Percentiles rank a stretch among this genome's conserved stretches.
Conservation (phyloP, 2,113 vertebrate species). For the Brachyhypopomus gauderio region DNA sequence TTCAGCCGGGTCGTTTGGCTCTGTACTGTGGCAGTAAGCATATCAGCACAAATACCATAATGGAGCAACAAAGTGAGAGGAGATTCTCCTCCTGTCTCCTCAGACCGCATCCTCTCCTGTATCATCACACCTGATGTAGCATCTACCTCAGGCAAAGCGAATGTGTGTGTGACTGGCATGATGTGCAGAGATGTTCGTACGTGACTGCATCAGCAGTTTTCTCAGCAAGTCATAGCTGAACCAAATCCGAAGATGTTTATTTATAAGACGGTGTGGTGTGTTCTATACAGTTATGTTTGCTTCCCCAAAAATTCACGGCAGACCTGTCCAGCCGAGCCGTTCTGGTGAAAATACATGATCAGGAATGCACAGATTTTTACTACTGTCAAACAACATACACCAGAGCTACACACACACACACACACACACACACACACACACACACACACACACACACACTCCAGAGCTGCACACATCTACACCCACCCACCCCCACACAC, state of each 20-base stretch:
- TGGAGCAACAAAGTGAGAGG: slow-evolving; percentile 48
- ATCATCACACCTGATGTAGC: slow-evolving; percentile 51
- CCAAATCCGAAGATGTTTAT: slow-evolving; percentile 16
- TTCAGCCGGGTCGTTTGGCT: slow-evolving; percentile 33
- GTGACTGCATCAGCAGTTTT: neutral
- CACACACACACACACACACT: no score
- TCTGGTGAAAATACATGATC: no score
- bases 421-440: no score
- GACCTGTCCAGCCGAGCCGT: neutral
- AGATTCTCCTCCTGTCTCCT: slow-evolving; percentile 16
- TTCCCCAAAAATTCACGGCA: neutral
- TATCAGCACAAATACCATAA: slow-evolving; percentile 59
- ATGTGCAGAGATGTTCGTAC: no score
- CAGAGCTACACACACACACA: no score
- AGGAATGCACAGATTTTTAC: no score
- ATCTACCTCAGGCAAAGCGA: slow-evolving; percentile 58
- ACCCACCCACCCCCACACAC: no score
- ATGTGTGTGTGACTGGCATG: neutral
- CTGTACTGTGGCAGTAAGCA: slow-evolving; percentile 65
- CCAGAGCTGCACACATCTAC: no score
- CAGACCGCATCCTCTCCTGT: slow-evolving; percentile 57
- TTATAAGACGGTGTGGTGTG: slow-evolving; percentile 4
- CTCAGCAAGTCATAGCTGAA: neutral
- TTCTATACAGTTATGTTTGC: neutral
- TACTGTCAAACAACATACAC: no score